A percentile compares a stretch with the other conserved stretches of the same genome.
Conservation (phyloP, 2,797 vertebrate species). For the Tachyglossus aculeatus region DNA sequence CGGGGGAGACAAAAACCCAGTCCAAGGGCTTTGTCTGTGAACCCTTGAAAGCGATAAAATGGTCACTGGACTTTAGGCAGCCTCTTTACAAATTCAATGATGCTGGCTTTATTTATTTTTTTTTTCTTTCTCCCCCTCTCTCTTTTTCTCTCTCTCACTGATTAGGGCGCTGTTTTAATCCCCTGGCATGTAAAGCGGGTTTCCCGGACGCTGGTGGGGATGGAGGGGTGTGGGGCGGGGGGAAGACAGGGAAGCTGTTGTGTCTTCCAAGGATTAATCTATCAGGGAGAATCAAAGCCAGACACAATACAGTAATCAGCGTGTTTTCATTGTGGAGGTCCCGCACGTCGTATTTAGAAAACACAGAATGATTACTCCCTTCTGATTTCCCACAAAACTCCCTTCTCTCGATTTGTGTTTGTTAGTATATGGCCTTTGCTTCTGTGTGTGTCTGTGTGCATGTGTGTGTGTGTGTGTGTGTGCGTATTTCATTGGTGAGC, state of each 20-base stretch:
- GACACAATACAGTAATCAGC: conserved; percentile 90
- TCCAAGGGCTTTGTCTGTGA: conserved; percentile 71
- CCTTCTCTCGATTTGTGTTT: conserved; percentile 70
- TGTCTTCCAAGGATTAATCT: conserved; percentile 82
- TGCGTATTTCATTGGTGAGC: conserved; percentile 64
- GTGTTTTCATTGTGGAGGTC: conserved; percentile 86
- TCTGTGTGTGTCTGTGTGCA: conserved; percentile 69
- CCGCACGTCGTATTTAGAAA: conserved; percentile 79
- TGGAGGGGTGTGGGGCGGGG: conserved; percentile 72
- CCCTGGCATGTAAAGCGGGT: conserved; percentile 78
- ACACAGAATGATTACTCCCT: conserved; percentile 75
- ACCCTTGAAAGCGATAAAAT: conserved; percentile 74
- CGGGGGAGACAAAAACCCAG: conserved; percentile 57
- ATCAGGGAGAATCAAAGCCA: conserved; percentile 84
- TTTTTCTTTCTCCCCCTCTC: conserved; percentile 7
- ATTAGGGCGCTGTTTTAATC: conserved; percentile 85
- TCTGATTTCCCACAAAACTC: conserved; percentile 77
- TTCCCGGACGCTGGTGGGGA: conserved; percentile 76
- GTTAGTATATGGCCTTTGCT: conserved; percentile 79
- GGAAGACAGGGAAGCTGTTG: conserved; percentile 82
- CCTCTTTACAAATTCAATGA: conserved; percentile 73
- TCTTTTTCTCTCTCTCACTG: conserved; percentile 76
- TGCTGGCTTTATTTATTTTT: conserved; percentile 65
- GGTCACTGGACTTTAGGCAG: conserved; percentile 79
- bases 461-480: too few species aligned